Evolutionary conservation across 2,797 vertebrate genomes (phyloP), one percentile per base, ranked within the genome.

Genomic region (Remorina albescens): DNA sequence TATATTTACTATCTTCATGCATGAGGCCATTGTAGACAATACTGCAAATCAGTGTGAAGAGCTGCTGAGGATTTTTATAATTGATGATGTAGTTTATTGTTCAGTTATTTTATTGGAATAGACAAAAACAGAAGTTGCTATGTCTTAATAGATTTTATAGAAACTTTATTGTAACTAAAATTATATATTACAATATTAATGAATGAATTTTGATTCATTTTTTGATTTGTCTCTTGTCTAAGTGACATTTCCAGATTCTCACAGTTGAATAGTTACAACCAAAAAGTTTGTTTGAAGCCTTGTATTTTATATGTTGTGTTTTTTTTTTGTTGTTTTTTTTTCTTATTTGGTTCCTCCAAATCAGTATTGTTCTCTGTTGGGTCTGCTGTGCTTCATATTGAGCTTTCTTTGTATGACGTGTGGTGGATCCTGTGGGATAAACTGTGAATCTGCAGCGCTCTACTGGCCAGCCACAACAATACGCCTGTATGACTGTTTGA

Each of bases 401-500:
- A 30, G 44, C 51, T 44, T 49, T 76, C 21, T 59, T 30, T 47
- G 25, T 70, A 8, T 39, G 76, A 82, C 66, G 65, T 42, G 67
- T 28, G 0, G 71, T 55, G 70, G 83, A 84, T 84, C 82, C 78
- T 86, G 86, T 81, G 80, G 82, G 81, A 86, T 90, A 68, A 67
- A 71, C 77, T 44, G 65, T 78, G 88, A 84, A 82, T 85, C 75
- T 72, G 83, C 68, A 60, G 71, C 60, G 55, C 80, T 81, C 84
- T 55, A 80, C 49, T n/a, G 68, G 75, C 53, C 60, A 8, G 19
- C 73, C 78, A 37, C 89, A 89, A 95, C 93, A 95, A 95, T 93
- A 80, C 89, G 90, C 82, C 85, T 88, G 91, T 94, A 90, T 92
- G 88, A 84, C 84, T 82, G 75, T 93, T 91, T 95, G 83, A 95